Percentiles rank a stretch among this genome's conserved stretches.
Evolutionary conservation across 2,113 vertebrate species (phyloP).

Genomic region (Entomyzon cyanotis): DNA sequence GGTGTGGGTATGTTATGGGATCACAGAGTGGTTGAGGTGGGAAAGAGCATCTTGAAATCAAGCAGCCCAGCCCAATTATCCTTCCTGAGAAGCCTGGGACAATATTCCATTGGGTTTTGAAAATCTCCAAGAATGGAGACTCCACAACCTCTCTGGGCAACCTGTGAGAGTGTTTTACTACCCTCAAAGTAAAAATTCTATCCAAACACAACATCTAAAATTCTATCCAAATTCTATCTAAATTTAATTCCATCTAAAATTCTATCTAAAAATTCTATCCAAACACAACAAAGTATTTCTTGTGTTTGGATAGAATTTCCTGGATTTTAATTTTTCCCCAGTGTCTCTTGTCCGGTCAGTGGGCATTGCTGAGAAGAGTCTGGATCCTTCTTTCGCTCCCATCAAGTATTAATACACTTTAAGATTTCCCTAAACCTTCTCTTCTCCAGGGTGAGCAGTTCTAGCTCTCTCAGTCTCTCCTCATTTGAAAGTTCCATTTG

Average conservation of each 20-base stretch:
- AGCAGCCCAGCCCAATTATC: not conserved
- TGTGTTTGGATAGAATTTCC: not conserved
- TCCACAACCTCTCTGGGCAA: not conserved
- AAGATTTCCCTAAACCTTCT: not conserved
- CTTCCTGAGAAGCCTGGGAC: not conserved
- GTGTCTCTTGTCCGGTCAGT: not conserved
- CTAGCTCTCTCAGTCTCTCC: not conserved
- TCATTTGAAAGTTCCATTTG: not conserved
- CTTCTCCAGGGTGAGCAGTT: not conserved
- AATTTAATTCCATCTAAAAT: no score
- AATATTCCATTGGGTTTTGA: not conserved
- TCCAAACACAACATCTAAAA: no score
- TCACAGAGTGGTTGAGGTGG: not conserved
- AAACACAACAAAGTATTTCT: no score
- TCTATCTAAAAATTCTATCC: no score
- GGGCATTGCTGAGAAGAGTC: not conserved
- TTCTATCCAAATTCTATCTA: no score
- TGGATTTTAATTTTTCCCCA: not conserved
- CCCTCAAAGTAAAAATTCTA: not conserved
- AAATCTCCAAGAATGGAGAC: not conserved
- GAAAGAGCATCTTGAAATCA: not conserved
- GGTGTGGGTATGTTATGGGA: not conserved
- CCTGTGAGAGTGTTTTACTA: not conserved
- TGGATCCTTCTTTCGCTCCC: not conserved
- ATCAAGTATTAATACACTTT: not conserved